Percentiles rank a stretch among this genome's conserved stretches.
Conservation (phyloP, 2,113 vertebrate genomes). For the Globicephala melas region DNA sequence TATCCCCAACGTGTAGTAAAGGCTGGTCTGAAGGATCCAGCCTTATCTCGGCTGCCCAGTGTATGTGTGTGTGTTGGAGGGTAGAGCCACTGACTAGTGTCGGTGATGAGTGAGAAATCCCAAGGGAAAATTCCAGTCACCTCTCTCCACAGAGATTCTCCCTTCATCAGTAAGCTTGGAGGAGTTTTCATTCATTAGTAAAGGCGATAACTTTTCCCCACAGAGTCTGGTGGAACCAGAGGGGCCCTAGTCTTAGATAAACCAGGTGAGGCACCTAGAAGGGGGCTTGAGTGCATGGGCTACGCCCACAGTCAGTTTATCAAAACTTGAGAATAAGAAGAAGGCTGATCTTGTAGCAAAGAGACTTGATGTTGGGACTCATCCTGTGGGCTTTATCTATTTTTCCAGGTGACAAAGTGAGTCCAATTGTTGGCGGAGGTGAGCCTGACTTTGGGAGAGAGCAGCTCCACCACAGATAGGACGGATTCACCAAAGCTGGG, state of each 20-base stretch:
- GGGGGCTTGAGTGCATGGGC: background rate
- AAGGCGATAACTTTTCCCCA: background rate
- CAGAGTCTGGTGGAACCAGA: background rate
- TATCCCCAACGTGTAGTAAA: conserved; percentile 4
- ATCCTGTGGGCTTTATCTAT: background rate
- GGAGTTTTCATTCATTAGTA: background rate
- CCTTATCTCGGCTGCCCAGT: background rate
- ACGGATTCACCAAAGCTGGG: background rate
- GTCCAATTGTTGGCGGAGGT: background rate
- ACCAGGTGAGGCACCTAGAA: background rate
- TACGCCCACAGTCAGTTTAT: background rate
- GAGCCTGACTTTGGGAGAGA: background rate
- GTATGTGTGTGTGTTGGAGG: background rate
- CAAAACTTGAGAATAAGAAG: background rate
- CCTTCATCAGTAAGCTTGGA: background rate
- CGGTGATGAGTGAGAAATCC: conserved; percentile 6
- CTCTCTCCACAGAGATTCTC: background rate
- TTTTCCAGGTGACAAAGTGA: background rate
- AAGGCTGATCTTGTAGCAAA: background rate
- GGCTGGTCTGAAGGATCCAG: conserved; percentile 8
- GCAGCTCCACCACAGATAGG: background rate
- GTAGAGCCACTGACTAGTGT: background rate
- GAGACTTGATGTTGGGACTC: background rate
- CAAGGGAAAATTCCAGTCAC: conserved; percentile 29
- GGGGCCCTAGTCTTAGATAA: background rate